Evolutionary conservation across 2,797 vertebrate species (phyloP).

Genomic region (Ambastaia sidthimunki): DNA sequence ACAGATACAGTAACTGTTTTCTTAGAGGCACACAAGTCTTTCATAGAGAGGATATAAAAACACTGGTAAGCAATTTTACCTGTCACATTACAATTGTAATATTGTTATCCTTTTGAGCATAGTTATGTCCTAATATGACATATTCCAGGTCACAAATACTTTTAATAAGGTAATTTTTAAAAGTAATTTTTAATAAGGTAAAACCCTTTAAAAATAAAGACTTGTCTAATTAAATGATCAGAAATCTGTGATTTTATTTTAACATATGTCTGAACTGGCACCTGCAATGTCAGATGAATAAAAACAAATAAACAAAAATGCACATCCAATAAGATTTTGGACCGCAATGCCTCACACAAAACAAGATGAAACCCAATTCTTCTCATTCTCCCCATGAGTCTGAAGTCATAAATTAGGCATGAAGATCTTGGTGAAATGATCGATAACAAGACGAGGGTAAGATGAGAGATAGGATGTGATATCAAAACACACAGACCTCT

Average conservation of each 20-base stretch:
- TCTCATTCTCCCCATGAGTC: conserved; percentile 37
- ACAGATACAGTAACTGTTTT: conserved; percentile 7
- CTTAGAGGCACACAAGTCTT: conserved; percentile 10
- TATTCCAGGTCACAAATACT: conserved; percentile 9
- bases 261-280: neutral
- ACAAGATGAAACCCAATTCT: conserved; percentile 32
- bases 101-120: neutral
- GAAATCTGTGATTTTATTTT: too few species aligned
- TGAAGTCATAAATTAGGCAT: conserved; percentile 56
- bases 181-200: neutral
- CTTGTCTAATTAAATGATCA: neutral
- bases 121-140: neutral
- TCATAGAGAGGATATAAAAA: neutral
- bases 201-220: neutral
- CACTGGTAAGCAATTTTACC: neutral
- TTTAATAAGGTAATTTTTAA: too few species aligned
- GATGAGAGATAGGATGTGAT: neutral
- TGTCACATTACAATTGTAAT: neutral
- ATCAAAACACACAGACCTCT: neutral
- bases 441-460: conserved; percentile 7
- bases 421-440: conserved; percentile 44
- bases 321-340: neutral
- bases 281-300: neutral
- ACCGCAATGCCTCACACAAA: neutral
- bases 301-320: neutral